These are phyloP conservation scores for Solen grandis DNA, from an alignment of 1,140 invertebrate species.

Conservation along the genomic window DNA sequence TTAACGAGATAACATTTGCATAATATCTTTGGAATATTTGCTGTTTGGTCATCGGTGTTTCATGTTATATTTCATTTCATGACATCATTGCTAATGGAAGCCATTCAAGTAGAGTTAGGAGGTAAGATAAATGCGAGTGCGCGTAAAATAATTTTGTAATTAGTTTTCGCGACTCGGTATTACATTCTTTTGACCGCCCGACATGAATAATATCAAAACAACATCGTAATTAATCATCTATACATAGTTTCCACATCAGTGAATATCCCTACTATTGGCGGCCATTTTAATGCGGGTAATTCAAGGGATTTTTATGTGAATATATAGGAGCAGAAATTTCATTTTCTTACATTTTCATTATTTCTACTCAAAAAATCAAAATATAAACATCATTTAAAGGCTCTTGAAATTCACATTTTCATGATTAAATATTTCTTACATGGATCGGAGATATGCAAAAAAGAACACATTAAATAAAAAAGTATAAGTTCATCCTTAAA, in stretches of 20 bases:
- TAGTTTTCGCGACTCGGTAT: constrained; percentile 26
- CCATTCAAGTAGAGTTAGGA: constrained; percentile 58
- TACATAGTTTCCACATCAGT: too few relatives aligned
- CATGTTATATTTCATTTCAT: background rate
- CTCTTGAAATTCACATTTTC: too few relatives aligned
- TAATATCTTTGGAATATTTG: background rate
- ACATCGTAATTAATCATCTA: background rate
- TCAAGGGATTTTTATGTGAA: background rate
- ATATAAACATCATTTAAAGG: too few relatives aligned
- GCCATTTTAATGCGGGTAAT: background rate
- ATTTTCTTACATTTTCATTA: background rate
- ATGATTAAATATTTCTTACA: too few relatives aligned
- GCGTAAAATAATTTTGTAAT: background rate
- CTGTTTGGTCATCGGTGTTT: background rate
- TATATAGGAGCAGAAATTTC: background rate
- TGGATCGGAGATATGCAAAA: too few relatives aligned
- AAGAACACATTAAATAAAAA: too few relatives aligned
- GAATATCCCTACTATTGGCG: background rate
- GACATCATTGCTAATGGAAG: constrained; percentile 54
- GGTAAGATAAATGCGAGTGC: constrained; percentile 31
- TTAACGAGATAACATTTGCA: background rate
- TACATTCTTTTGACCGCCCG: background rate
- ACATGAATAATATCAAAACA: background rate
- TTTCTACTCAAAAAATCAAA: too few relatives aligned
- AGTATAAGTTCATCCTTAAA: too few relatives aligned